Base-by-base conservation (phyloP, 2,888 invertebrate genomes). In the Agrochola circellaris region DNA sequence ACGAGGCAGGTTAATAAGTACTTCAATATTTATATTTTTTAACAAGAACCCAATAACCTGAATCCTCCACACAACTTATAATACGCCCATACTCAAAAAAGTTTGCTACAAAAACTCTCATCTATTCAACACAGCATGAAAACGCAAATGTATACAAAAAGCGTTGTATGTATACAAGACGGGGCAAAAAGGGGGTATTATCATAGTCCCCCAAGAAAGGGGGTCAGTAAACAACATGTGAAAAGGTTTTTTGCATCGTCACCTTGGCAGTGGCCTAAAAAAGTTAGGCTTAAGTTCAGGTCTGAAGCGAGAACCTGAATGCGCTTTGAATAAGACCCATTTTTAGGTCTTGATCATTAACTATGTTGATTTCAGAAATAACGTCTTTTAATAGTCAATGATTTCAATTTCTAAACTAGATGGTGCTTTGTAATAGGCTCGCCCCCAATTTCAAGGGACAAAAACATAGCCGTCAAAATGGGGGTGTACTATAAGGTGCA, bases 221-320 rank as follows among this genome's bases (percentile, higher is more conserved):
- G 84, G 84, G 75, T 78, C 67, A 66, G 84, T 79, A 86, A 86
- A 89, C 85, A 86, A 68, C 76, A 75, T 77, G 68, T 89, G 90
- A 89, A 90, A 89, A 83, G 89, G 82, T 84, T 87, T 88, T 87
- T 84, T 83, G 91, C 90, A 79, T 66, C 86, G 91, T 91, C 91
- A 91, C 89, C 89, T 89, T 87, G 79, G 78, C 87, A 82, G 77
- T 85, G 88, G 79, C 62, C 75, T 82, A 68, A 75, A 75, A 67
- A 62, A 61, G 26, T 71, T 3, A 76, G 62, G 45, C 17, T 11
- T 58, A 82, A 75, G 82, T 64, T 74, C 58, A 9, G 11, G 13
- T 48, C 61, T 72, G 75, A 45, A 81, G 87, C 87, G 87, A 56
- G 30, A 23, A 17, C 1, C 6, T 58, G 23, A 26, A 58, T 6